Percentiles rank a stretch among this genome's conserved stretches.
phyloP scores from a whole-genome alignment of 2,797 vertebrate species.

The Melanotaenia nigrans region DNA sequence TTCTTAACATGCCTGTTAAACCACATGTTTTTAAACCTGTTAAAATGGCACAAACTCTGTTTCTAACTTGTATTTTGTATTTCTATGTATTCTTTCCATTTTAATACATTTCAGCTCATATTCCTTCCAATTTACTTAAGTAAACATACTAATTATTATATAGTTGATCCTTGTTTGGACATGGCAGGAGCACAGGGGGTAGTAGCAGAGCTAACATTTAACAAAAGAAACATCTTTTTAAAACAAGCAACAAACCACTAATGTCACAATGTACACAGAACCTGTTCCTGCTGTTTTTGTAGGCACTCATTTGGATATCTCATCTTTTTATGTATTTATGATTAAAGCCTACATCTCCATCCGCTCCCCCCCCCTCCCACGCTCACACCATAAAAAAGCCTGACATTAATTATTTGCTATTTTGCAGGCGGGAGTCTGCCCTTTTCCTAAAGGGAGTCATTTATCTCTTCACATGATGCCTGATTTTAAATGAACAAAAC shows the following conservation, averaged over 20 bases:
- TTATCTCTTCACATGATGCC: slow-evolving; percentile 63
- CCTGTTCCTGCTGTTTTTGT: neutral
- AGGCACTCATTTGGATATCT: neutral
- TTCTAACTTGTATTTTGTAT: no score
- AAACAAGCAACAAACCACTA: neutral
- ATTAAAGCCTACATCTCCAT: slow-evolving; percentile 41
- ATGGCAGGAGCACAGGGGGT: slow-evolving; percentile 40
- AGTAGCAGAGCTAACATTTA: slow-evolving; percentile 20
- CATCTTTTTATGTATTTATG: slow-evolving; percentile 33
- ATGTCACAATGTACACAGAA: neutral
- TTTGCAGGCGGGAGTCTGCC: slow-evolving; percentile 77
- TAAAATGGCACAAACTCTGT: no score
- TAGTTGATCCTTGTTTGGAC: slow-evolving; percentile 6
- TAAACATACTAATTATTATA: neutral
- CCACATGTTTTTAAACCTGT: no score
- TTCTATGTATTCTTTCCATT: no score
- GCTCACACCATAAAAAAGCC: slow-evolving; percentile 43
- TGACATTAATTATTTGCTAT: slow-evolving; percentile 81
- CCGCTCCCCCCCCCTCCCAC: slow-evolving; percentile 32
- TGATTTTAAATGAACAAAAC: slow-evolving; percentile 47
- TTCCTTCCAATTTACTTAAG: no score
- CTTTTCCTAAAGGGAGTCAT: slow-evolving; percentile 72
- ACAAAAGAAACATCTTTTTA: slow-evolving; percentile 3
- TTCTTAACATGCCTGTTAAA: no score
- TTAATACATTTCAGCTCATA: no score